These are phyloP conservation scores for Pilophorus perplexus DNA, from an alignment of 2,888 invertebrate species.

Conservation along the genomic window DNA sequence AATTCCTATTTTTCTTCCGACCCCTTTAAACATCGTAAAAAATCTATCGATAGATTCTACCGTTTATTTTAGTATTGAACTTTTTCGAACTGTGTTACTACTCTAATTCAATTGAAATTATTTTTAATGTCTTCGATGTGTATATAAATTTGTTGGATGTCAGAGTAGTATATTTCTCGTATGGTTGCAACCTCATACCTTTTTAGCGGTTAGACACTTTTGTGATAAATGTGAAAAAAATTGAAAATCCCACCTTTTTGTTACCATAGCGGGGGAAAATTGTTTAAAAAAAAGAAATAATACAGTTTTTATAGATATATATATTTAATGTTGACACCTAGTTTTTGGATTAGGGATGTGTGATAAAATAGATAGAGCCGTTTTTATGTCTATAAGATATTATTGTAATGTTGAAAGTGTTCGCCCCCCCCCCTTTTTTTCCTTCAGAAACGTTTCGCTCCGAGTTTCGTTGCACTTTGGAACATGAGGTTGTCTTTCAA, in stretches of 20 bases:
- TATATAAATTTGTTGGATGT: slow-evolving; percentile 35
- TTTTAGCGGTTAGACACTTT: slow-evolving; percentile 30
- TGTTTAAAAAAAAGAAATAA: slow-evolving; percentile 31
- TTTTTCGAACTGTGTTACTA: slow-evolving; percentile 36
- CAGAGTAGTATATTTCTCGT: slow-evolving; percentile 38
- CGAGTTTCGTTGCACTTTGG: no score
- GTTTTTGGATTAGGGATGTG: slow-evolving; percentile 30
- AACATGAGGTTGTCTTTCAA: no score
- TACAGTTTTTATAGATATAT: slow-evolving; percentile 26
- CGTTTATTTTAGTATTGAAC: slow-evolving; percentile 27
- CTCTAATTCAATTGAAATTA: slow-evolving; percentile 34
- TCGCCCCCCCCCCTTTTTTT: no score
- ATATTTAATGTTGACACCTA: slow-evolving; percentile 30
- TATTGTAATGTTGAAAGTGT: slow-evolving; percentile 14
- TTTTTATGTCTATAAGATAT: slow-evolving; percentile 27
- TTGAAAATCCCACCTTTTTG: slow-evolving; percentile 4
- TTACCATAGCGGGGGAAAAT: slow-evolving; percentile 12
- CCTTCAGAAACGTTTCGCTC: no score
- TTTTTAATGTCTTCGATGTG: slow-evolving; percentile 34
- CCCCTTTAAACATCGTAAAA: not conserved
- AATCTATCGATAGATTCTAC: slow-evolving; percentile 9
- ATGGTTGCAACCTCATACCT: slow-evolving; percentile 21
- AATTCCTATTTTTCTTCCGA: not conserved
- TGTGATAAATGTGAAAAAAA: slow-evolving; percentile 42
- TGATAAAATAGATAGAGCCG: slow-evolving; percentile 22